Percentiles rank a stretch among this genome's conserved stretches.
phyloP scores from a whole-genome alignment of 30 jellyfish, hydroid and myxozoan species.

The Chironex yamaguchii region DNA sequence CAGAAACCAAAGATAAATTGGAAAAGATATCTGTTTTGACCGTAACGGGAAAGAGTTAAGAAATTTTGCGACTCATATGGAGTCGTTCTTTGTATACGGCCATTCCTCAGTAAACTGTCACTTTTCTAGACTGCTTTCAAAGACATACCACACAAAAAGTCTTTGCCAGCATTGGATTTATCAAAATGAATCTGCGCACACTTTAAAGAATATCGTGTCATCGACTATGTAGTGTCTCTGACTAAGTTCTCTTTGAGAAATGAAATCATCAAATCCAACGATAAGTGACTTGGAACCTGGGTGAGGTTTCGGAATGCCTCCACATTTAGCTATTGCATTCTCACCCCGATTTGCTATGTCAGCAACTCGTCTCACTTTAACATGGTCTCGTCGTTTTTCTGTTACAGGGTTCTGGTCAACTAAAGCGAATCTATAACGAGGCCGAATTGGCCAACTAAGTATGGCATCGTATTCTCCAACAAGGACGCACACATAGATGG shows the following conservation, averaged over 20 bases:
- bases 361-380: constrained; percentile 80
- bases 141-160: too few species aligned
- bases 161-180: too few species aligned
- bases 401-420: constrained; percentile 83
- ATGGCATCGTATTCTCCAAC: constrained; percentile 95
- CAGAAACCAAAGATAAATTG: too few species aligned
- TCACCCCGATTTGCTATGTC: constrained; percentile 86
- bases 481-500: constrained; percentile 86
- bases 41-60: too few species aligned
- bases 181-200: constrained; percentile 63
- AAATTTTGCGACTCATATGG: too few species aligned
- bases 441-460: constrained; percentile 90
- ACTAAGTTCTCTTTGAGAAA: constrained; percentile 79
- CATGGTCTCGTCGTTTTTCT: constrained; percentile 72
- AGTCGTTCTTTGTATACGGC: too few species aligned
- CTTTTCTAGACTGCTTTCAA: too few species aligned
- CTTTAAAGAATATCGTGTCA: constrained; percentile 77
- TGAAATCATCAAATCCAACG: constrained; percentile 92
- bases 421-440: constrained; percentile 75
- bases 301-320: constrained; percentile 87
- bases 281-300: constrained; percentile 80
- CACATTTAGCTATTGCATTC: constrained; percentile 62
- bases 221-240: constrained; percentile 71
- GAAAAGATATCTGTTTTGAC: too few species aligned
- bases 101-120: too few species aligned